These are phyloP conservation scores for Sebastes iracundus DNA, from an alignment of 2,797 vertebrate genomes.

Conservation along the genomic window DNA sequence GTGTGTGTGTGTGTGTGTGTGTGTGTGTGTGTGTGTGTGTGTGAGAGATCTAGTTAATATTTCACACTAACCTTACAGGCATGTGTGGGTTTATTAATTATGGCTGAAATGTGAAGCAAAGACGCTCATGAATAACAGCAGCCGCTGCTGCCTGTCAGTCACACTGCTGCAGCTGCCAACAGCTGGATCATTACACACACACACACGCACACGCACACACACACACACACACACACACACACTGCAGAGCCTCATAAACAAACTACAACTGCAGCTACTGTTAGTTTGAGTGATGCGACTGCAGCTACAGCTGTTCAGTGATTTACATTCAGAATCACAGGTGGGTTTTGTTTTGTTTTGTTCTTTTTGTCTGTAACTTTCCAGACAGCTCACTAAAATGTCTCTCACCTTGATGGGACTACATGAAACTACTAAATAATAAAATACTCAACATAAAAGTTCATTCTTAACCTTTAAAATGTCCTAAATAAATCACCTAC, in stretches of 20 bases:
- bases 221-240: not conserved
- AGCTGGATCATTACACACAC: constrained; percentile 65
- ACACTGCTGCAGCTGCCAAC: constrained; percentile 50
- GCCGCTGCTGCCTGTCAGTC: constrained; percentile 75
- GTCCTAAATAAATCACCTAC: not conserved
- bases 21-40: constrained; percentile 45
- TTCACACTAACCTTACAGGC: constrained; percentile 80
- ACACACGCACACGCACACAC: not conserved
- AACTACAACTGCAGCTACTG: not conserved
- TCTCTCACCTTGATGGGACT: no score
- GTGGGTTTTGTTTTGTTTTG: no score
- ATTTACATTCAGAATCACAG: not conserved
- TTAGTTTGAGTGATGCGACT: not conserved
- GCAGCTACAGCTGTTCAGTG: not conserved
- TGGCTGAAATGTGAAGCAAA: constrained; percentile 71
- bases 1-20: constrained; percentile 7
- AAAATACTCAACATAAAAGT: not conserved
- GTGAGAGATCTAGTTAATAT: constrained; percentile 74
- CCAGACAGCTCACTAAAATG: not conserved
- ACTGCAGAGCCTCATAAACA: not conserved
- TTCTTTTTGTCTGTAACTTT: not conserved
- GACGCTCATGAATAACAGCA: constrained; percentile 78
- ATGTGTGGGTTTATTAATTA: constrained; percentile 83
- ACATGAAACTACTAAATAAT: not conserved
- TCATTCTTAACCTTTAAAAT: not conserved